Conservation (phyloP, 1,140 invertebrate species). For the Diorhabda elongata region DNA sequence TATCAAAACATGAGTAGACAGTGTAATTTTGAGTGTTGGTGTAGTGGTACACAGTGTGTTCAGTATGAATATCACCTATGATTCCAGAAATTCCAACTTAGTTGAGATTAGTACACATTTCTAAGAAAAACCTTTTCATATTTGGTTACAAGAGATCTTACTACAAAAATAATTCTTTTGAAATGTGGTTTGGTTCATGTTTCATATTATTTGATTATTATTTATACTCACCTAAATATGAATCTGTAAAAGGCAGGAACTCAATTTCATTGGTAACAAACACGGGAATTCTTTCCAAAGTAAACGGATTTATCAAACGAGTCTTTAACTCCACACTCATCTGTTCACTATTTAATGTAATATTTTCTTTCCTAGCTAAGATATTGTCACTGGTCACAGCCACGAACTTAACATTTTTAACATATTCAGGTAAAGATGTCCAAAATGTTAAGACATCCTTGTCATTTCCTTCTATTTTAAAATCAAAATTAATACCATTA, state of each 20-base stretch:
- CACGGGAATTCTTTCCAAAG: slow-evolving; percentile 62
- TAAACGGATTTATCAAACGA: slow-evolving; percentile 72
- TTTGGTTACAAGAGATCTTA: no score
- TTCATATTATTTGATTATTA: neutral
- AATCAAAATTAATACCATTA: slow-evolving; percentile 73
- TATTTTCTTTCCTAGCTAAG: slow-evolving; percentile 47
- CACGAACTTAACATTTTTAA: slow-evolving; percentile 66
- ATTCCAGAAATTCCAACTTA: no score
- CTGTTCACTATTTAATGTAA: slow-evolving; percentile 25
- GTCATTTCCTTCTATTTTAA: slow-evolving; percentile 51
- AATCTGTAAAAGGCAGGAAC: slow-evolving; percentile 61
- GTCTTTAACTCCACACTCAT: slow-evolving; percentile 48
- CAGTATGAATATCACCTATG: no score
- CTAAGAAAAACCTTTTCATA: no score
- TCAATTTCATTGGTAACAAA: slow-evolving; percentile 62
- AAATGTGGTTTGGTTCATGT: no score
- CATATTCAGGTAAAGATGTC: slow-evolving; percentile 71
- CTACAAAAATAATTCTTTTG: no score
- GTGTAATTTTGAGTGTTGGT: no score
- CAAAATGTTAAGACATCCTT: slow-evolving; percentile 61
- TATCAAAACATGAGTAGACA: no score
- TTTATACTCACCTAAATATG: slow-evolving; percentile 61
- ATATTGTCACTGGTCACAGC: slow-evolving; percentile 54
- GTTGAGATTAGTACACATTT: no score
- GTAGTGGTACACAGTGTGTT: no score